Base-by-base conservation (phyloP, 2,888 invertebrate species). In the Monochamus alternatus region DNA sequence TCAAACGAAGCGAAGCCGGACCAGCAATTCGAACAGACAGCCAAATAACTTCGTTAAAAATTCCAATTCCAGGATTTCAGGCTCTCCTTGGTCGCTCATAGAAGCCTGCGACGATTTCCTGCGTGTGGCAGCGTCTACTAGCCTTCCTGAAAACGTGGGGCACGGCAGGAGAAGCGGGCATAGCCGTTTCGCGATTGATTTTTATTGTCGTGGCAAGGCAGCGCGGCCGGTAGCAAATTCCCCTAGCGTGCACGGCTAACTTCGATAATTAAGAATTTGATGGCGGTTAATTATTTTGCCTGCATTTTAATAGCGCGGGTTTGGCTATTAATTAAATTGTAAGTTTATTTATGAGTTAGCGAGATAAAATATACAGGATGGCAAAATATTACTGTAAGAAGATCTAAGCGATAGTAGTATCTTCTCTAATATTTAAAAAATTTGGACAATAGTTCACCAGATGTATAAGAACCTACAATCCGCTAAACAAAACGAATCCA, bases 131-230 rank as follows among this genome's bases (percentile, higher is more conserved):
- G 82, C 78, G 75, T 78, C 82, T 87, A 86, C 85, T 83, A 84
- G 81, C 85, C 82, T 81, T 85, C 81, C 85, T 85, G 82, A 87
- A 86, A 88, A 88, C 87, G 85, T 87, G 80, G 69, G 51, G 59
- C 73, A 32, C 47, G 62, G 74, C 77, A 73, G 52, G 58, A 72
- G 77, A 72, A 66, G 64, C 67, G 75, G 73, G 58, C 73, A 66
- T 65, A 70, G 75, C 75, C 76, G 80, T 72, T 75, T 75, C 81
- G 82, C 87, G 87, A 88, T 87, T 88, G 87, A 87, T 88, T 88
- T 88, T 88, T 88, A 87, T 87, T 87, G 85, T 86, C 82, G 84
- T 75, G 76, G 73, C 58, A 63, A 52, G 67, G 52, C 66, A 71
- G 75, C 66, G 71, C 62, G 73, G 67, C 12, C 43, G 31, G 22